Evolutionary conservation across 2,888 invertebrate genomes (phyloP).

Genomic region (Caenorhabditis japonica): DNA sequence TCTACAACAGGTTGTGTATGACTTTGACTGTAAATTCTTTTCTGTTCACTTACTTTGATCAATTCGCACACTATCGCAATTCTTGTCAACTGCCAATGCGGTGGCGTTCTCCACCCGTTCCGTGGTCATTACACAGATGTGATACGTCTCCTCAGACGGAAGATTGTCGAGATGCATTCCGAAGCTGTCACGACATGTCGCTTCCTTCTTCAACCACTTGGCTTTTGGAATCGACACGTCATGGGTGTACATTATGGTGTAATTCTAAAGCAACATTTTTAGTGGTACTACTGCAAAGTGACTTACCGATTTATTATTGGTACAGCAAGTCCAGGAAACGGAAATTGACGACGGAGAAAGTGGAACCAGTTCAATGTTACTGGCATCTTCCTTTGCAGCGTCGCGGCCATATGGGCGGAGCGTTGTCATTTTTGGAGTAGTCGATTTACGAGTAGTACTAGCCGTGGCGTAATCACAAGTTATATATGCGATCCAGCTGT

Average conservation of each 20-base stretch:
- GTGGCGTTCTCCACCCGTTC: slow-evolving; percentile 57
- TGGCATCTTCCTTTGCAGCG: slow-evolving; percentile 60
- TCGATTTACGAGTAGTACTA: slow-evolving; percentile 54
- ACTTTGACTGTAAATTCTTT: too few relatives aligned
- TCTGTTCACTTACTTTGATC: slow-evolving; percentile 55
- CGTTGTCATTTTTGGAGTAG: slow-evolving; percentile 56
- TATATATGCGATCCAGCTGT: slow-evolving; percentile 69
- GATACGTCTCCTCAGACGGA: slow-evolving; percentile 69
- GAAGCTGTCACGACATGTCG: slow-evolving; percentile 69
- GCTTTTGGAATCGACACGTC: slow-evolving; percentile 64
- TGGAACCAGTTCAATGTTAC: slow-evolving; percentile 70
- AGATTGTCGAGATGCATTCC: slow-evolving; percentile 60
- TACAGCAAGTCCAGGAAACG: slow-evolving; percentile 75
- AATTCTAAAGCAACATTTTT: slow-evolving; percentile 60
- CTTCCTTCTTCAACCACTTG: slow-evolving; percentile 64
- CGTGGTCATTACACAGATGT: slow-evolving; percentile 67
- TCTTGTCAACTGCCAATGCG: slow-evolving; percentile 55
- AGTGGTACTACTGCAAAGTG: not conserved
- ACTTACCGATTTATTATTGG: slow-evolving; percentile 71
- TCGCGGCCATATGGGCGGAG: slow-evolving; percentile 38
- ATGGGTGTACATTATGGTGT: slow-evolving; percentile 70
- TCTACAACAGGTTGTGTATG: too few relatives aligned
- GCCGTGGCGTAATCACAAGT: slow-evolving; percentile 69
- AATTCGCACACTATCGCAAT: slow-evolving; percentile 60
- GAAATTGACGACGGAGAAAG: slow-evolving; percentile 67